Base-by-base conservation (phyloP, 2,113 vertebrate genomes). In the Emydocephalus ijimae region DNA sequence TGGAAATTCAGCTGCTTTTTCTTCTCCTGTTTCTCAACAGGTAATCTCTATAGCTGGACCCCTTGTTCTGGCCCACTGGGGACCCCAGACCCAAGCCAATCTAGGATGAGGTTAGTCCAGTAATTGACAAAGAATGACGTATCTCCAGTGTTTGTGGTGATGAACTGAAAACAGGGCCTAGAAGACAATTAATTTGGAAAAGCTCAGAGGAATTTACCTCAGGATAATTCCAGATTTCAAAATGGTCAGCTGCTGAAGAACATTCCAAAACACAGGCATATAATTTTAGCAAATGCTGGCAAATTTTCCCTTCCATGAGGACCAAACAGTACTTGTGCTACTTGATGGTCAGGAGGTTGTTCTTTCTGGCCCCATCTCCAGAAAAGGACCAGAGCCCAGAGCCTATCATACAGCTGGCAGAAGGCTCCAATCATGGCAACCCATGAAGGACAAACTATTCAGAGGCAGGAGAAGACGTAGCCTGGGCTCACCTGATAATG, bases 401-500 rank as follows among this genome's bases (percentile, higher is more conserved):
- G 45, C 74, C 26, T 20, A 23, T n/a, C 55, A 6, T 5, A 10
- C 20, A 6, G 43, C 9, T 9, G 21, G 39, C 29, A 10, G 12
- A 43, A 3, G 1, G 11, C 39, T 3, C 7, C 14, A 85, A 43
- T 9, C 34, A 20, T 10, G 18, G 74, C 8, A 3, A 81, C 34
- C 6, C 34, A 43, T 43, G 34, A 81, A 81, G 34, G 74, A 81
- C 34, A 81, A 81, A 39, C 18, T 21, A 23, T 34, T 20, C 74
- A 43, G 74, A 48, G 89, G 89, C 24, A 29, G 18, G 24, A 21
- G 12, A 57, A 55, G 39, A 14, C 0, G 5, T 15, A 29, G 18
- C 24, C 23, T 50, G 1, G 14, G 48, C 97, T 97, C 21, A 98
- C 98, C 98, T 98, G 98, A 99, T 99, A 95, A 99, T 99, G 97